Evolutionary conservation across 2,888 invertebrate genomes (phyloP).

Genomic region (Caradrina kadenii): DNA sequence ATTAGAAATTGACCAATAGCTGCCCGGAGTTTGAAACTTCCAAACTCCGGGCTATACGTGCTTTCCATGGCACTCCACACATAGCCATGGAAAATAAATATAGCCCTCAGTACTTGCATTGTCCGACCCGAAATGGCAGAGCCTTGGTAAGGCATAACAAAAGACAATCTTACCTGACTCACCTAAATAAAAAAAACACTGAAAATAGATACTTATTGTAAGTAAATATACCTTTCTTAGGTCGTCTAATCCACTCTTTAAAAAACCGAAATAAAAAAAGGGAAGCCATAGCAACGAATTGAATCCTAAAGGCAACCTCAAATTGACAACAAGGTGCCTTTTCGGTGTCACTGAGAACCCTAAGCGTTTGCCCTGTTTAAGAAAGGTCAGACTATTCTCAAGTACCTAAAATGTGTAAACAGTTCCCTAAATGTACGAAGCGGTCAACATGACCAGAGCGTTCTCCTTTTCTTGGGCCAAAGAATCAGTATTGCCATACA

Average conservation of each 20-base stretch:
- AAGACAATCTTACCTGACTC: neutral
- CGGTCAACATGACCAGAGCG: no score
- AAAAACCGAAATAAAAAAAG: conserved; percentile 29
- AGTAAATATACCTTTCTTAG: neutral
- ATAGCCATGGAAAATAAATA: no score
- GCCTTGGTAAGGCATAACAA: no score
- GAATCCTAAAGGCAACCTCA: conserved; percentile 46
- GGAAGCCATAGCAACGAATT: conserved; percentile 42
- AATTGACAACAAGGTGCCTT: conserved; percentile 59
- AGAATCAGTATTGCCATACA: no score
- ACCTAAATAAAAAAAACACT: neutral
- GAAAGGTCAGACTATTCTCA: conserved; percentile 34
- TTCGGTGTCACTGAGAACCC: conserved; percentile 36
- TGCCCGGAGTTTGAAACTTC: no score
- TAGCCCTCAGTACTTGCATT: no score
- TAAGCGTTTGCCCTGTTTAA: conserved; percentile 35
- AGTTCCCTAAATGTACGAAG: neutral
- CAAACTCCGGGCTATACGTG: no score
- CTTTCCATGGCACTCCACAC: no score
- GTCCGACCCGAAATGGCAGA: no score
- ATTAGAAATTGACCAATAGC: no score
- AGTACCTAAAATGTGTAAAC: conserved; percentile 42
- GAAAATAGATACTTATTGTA: neutral
- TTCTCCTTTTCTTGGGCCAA: no score
- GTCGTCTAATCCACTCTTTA: conserved; percentile 16